Percentiles rank a stretch among this genome's conserved stretches.
Evolutionary conservation across 1,140 invertebrate genomes (phyloP).

Genomic region (Odontomachus brunneus): DNA sequence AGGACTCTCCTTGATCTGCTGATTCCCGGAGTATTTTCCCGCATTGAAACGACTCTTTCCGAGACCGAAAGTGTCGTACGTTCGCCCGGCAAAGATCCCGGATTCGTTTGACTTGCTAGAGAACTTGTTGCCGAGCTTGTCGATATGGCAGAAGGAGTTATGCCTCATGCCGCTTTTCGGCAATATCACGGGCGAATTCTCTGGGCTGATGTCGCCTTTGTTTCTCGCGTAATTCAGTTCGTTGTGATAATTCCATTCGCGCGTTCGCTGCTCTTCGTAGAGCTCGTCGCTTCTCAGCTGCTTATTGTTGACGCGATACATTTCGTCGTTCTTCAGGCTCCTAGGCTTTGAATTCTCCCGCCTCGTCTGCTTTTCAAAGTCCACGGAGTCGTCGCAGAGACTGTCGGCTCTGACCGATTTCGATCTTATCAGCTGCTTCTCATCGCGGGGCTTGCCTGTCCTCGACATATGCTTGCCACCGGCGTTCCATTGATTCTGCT

Average conservation of each 20-base stretch:
- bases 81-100: slow-evolving; percentile 78
- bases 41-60: slow-evolving; percentile 82
- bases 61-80: slow-evolving; percentile 81
- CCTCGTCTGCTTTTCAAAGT: slow-evolving; percentile 6
- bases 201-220: slow-evolving; percentile 41
- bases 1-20: slow-evolving; percentile 68
- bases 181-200: slow-evolving; percentile 44
- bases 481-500: slow-evolving; percentile 81
- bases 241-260: slow-evolving; percentile 70
- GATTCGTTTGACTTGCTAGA: slow-evolving; percentile 71
- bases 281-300: slow-evolving; percentile 78
- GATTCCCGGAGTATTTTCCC: slow-evolving; percentile 82
- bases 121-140: slow-evolving; percentile 66
- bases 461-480: slow-evolving; percentile 74
- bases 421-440: slow-evolving; percentile 53
- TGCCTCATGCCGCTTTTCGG: slow-evolving; percentile 52
- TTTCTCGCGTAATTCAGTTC: slow-evolving; percentile 66
- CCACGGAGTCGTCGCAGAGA: slow-evolving; percentile 29
- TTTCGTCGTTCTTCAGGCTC: slow-evolving; percentile 68
- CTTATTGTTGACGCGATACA: slow-evolving; percentile 67
- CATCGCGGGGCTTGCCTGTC: slow-evolving; percentile 41
- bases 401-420: slow-evolving; percentile 49
- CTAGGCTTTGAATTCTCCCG: slow-evolving; percentile 36
- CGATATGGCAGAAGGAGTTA: slow-evolving; percentile 69
- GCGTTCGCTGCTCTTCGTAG: slow-evolving; percentile 74